Evolutionary conservation across 2,113 vertebrate genomes (phyloP).

Genomic region (Platycercus adscitus): DNA sequence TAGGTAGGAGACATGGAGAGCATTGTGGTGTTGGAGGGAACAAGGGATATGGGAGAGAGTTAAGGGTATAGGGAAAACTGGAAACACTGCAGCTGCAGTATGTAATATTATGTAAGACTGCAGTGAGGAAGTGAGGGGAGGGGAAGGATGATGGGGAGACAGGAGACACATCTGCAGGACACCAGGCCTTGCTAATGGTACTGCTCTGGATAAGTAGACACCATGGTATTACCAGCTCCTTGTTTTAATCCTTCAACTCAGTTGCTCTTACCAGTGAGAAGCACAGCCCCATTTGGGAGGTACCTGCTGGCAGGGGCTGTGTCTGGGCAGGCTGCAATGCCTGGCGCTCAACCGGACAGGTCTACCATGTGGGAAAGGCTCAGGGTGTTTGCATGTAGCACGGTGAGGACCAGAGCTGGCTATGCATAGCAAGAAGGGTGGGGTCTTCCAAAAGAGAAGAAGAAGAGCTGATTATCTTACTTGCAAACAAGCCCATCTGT

Average conservation of each 20-base stretch:
- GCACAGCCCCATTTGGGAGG: neutral
- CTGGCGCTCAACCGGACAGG: neutral
- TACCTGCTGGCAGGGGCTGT: neutral
- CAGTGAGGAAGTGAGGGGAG: neutral
- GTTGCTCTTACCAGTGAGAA: neutral
- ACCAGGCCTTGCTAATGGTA: neutral
- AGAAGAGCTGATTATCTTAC: neutral
- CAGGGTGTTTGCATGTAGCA: neutral
- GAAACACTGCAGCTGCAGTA: slow-evolving; percentile 31
- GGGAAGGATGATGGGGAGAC: neutral
- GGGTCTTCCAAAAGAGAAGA: neutral
- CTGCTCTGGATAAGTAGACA: neutral
- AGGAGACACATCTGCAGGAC: slow-evolving; percentile 31
- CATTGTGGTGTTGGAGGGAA: neutral
- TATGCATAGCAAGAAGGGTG: neutral
- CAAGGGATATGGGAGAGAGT: neutral
- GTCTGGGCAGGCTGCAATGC: neutral
- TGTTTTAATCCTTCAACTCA: rapidly evolving
- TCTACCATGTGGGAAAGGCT: neutral
- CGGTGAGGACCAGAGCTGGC: neutral
- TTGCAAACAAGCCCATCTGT: slow-evolving; percentile 40
- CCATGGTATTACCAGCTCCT: neutral
- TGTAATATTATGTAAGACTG: slow-evolving; percentile 41
- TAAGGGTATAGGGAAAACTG: neutral
- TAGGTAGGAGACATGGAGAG: slow-evolving; percentile 57